Percentiles rank a stretch among this genome's conserved stretches.
phyloP scores from a whole-genome alignment of 2,888 invertebrate genomes.

The Apocheima hispidaria region DNA sequence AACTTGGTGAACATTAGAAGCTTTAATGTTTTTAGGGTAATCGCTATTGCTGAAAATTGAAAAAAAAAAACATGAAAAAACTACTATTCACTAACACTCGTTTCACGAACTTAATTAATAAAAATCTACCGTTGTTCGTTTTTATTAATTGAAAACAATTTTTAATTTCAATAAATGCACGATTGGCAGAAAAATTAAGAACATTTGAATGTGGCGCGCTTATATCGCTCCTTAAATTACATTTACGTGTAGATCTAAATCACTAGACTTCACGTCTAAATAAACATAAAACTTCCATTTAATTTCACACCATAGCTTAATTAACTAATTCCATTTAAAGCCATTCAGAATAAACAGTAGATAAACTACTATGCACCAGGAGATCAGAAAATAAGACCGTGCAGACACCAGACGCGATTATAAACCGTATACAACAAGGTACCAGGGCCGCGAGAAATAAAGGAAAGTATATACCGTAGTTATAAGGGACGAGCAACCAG shows the following conservation, averaged over 20 bases:
- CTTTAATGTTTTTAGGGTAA: no score
- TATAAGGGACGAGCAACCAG: constrained; percentile 31
- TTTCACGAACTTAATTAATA: no score
- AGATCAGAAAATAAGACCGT: constrained; percentile 31
- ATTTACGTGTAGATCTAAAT: constrained; percentile 17
- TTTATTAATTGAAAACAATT: no score
- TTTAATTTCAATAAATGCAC: no score
- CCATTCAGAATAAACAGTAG: constrained; percentile 41
- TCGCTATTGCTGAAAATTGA: no score
- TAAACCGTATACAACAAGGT: constrained; percentile 25
- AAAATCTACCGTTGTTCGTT: no score
- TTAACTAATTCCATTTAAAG: constrained; percentile 44
- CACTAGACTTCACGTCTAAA: constrained; percentile 28
- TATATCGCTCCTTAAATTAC: neutral
- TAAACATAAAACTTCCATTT: constrained; percentile 40
- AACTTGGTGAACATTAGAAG: no score
- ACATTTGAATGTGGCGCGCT: neutral
- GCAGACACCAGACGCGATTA: constrained; percentile 30
- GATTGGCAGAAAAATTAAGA: no score
- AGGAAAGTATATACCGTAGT: constrained; percentile 34
- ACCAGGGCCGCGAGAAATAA: constrained; percentile 8
- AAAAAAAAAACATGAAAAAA: no score
- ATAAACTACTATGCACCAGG: constrained; percentile 34
- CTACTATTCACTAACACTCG: no score
- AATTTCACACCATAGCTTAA: constrained; percentile 41